These are phyloP conservation scores for Palythoa heliodiscus DNA, from an alignment of 92 coral and sea anemone species.

Conservation along the genomic window DNA sequence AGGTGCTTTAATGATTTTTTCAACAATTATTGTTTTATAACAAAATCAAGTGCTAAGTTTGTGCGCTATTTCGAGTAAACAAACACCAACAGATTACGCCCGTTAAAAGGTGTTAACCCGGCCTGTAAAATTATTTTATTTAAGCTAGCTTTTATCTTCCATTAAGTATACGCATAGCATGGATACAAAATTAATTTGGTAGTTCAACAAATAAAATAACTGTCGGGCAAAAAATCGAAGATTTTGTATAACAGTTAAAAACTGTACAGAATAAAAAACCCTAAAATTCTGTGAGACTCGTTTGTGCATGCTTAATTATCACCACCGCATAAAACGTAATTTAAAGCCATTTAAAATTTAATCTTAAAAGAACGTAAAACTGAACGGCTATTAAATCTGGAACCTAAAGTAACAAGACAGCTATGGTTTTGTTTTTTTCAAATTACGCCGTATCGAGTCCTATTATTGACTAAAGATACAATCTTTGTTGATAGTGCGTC, in stretches of 20 bases:
- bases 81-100: slow-evolving; percentile 3
- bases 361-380: neutral
- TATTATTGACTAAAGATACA: neutral
- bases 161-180: neutral
- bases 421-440: neutral
- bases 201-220: neutral
- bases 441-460: neutral
- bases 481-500: no score
- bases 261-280: neutral
- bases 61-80: neutral
- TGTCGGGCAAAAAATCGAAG: neutral
- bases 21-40: neutral
- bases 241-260: neutral
- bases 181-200: neutral
- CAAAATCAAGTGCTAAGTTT: neutral
- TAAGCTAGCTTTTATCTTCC: neutral
- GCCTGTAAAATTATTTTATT: neutral
- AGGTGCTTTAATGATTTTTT: neutral
- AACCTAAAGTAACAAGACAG: neutral
- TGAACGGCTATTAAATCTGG: neutral
- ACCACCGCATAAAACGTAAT: neutral
- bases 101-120: slow-evolving; percentile 6
- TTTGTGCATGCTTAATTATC: neutral
- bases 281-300: neutral
- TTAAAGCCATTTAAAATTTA: neutral